Evolutionary conservation across 2,797 vertebrate species (phyloP), one percentile per base, ranked within the genome.

Genomic region (Carcharodon carcharias): DNA sequence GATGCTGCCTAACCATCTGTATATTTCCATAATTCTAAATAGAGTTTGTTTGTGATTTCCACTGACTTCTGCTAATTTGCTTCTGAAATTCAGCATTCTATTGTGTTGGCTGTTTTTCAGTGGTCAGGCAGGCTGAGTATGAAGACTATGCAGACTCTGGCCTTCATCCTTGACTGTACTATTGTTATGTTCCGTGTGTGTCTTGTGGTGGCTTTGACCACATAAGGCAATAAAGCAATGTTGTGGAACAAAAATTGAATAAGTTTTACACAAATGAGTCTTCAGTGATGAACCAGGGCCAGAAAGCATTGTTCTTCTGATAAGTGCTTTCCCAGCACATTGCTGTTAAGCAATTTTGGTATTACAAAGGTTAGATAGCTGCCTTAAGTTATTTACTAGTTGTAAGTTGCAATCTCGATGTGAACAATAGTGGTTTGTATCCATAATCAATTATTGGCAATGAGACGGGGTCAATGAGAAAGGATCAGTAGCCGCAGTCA

Each of bases 361-460:
- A 95, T 77, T 4, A 77, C 69, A 73, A 56, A 77, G 69, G 71
- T 67, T 26, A 93, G 69, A 73, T 95, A 71, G 40, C 16, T 93
- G n/a, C 63, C 61, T 40, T 65, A 11, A 45, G 61, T 23, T 71
- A 54, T 54, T 50, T 54, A n/a, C 31, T 56, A 18, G 50, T 50
- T 71, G 71, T 73, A 95, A 71, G 69, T 31, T 71, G 40, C 26
- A 77, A 73, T 73, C 69, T 54, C 28, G 26, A n/a, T 56, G 6
- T 56, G 50, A 77, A 35, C 45, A 54, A 58, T 26, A 73, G 14
- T 56, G 50, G 67, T 50, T 95, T n/a, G 69, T n/a, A 31, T 8
- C 94, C 69, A 56, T 77, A 14, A 73, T n/a, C 50, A 73, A 95
- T 95, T 35, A 54, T 56, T 95, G 69, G 50, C 69, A 95, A 71